phyloP scores from a whole-genome alignment of 2,113 vertebrate genomes.

The Eupsittula cactorum region DNA sequence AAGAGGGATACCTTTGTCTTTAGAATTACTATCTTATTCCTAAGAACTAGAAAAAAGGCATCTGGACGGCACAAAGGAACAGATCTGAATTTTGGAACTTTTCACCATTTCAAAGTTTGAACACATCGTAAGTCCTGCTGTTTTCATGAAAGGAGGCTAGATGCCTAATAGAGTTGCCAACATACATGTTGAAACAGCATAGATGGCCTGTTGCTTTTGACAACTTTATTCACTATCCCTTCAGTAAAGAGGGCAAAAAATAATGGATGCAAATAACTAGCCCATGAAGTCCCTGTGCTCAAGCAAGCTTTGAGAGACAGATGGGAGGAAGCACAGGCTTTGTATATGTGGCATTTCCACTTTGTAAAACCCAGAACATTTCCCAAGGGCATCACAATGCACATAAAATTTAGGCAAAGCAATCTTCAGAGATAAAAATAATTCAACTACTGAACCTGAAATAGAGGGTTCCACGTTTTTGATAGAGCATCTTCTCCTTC shows the following conservation, averaged over 20 bases:
- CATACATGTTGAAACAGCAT: background rate
- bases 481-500: slow-evolving; percentile 75
- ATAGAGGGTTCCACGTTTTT: slow-evolving; percentile 77
- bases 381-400: background rate
- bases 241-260: background rate
- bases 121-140: background rate
- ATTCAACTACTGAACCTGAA: slow-evolving; percentile 72
- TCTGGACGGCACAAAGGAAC: background rate
- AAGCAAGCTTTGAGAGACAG: background rate
- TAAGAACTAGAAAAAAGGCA: background rate
- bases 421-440: background rate
- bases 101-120: background rate
- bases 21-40: background rate
- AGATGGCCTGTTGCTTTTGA: background rate
- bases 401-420: background rate
- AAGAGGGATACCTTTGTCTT: background rate
- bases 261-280: background rate
- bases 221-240: background rate
- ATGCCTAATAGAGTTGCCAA: background rate
- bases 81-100: background rate
- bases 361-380: background rate
- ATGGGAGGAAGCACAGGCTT: background rate
- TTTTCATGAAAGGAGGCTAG: background rate
- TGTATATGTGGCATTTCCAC: background rate
- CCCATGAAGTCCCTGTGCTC: background rate